Evolutionary conservation across 1,140 invertebrate genomes (phyloP), one percentile per base, ranked within the genome.

Genomic region (Formica selysi): DNA sequence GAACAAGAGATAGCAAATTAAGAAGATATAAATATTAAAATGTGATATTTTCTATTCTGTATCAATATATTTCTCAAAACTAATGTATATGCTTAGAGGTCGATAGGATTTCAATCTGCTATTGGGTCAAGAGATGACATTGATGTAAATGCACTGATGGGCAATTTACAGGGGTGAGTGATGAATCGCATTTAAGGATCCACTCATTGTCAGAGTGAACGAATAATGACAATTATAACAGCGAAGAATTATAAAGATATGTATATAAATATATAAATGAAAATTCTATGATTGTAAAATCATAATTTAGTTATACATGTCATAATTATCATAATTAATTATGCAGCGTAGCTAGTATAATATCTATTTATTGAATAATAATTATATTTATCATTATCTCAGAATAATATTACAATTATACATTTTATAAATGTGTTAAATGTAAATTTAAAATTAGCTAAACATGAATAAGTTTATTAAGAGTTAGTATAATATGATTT

Each of bases 261-360:
- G 73, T 22, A 44, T 71, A 44, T 3, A 54, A 5, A 44, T 8
- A 54, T 10, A 61, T 61, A 57, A 48, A 70, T 70, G 16, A 19
- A 19, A 83, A 62, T 74, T 44, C 16, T 26, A 22, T 61, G 16
- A 44, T 76, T 76, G 22, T 8, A 38, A 73, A 73, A 11, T 19
- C n/a, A 38, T 74, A 51, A 78, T 79, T 79, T 26, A 48, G 4
- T 2, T 29, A 13, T 38, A 38, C 8, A 2, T 32, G 26, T 26
- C 10, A 44, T 51, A 61, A 81, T 73, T 73, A 26, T 81, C 51
- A 38, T 38, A 67, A 70, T 70, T 80, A 68, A 80, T 80, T 70
- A 41, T 22, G 1, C n/a, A n/a, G 8, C 48, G 48, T 29, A 19
- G 36, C 26, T 61, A 38, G 11, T n/a, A 22, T 57, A 70, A 29